These are phyloP conservation scores for Sebastes melanostomus DNA, from an alignment of 2,797 vertebrate genomes.

Conservation along the genomic window DNA sequence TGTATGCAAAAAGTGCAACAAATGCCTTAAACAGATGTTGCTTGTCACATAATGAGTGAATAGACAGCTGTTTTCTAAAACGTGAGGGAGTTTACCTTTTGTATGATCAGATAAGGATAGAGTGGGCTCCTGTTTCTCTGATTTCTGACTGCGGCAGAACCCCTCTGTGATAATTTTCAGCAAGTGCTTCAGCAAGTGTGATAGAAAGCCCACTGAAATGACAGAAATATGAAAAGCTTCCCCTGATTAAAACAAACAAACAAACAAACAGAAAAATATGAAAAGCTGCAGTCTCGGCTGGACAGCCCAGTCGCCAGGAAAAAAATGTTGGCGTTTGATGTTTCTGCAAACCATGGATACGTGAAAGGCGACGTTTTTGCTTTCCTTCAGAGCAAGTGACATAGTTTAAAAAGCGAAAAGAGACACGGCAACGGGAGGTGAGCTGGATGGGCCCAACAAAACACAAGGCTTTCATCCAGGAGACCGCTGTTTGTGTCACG, in stretches of 20 bases:
- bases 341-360: no score
- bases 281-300: slow-evolving; percentile 6
- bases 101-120: slow-evolving; percentile 10
- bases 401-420: no score
- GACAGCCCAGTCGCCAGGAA: neutral
- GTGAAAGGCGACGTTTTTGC: no score
- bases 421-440: accelerated
- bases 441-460: no score
- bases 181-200: slow-evolving; percentile 5
- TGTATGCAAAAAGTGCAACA: neutral
- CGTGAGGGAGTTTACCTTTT: neutral
- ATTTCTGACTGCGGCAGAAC: slow-evolving; percentile 25
- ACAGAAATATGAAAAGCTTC: slow-evolving; percentile 3
- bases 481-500: no score
- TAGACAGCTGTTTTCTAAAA: neutral
- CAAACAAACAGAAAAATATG: slow-evolving; percentile 5
- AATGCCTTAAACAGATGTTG: neutral
- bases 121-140: slow-evolving; percentile 14
- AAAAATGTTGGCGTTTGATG: no score
- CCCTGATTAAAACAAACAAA: slow-evolving; percentile 32
- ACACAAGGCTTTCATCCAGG: no score
- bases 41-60: slow-evolving; percentile 23
- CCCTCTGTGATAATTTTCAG: slow-evolving; percentile 39
- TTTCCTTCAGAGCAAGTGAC: no score
- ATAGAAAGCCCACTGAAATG: slow-evolving; percentile 4